Evolutionary conservation across 2,888 invertebrate genomes (phyloP).

Genomic region (Nomada lathburiana): DNA sequence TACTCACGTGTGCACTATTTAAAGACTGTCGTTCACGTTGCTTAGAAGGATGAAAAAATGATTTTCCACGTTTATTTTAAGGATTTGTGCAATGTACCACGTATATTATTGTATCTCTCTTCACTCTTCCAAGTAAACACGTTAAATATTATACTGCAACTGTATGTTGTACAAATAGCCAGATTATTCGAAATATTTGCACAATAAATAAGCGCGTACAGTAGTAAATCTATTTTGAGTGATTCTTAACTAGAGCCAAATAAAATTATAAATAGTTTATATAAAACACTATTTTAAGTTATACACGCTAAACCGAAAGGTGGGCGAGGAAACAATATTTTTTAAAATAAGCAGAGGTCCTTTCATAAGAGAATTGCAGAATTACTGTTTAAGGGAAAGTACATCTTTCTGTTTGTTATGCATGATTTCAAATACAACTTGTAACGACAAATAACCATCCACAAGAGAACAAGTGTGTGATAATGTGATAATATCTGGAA

Average conservation of each 20-base stretch:
- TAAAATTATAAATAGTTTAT: slow-evolving; percentile 4
- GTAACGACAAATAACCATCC: not conserved
- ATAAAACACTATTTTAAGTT: not conserved
- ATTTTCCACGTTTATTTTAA: too few species aligned
- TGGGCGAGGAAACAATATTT: not conserved
- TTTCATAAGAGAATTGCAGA: not conserved
- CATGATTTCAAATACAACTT: not conserved
- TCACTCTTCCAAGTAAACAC: too few species aligned
- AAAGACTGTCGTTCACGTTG: too few species aligned
- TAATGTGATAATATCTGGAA: too few species aligned
- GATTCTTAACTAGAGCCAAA: not conserved
- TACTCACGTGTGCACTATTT: too few species aligned
- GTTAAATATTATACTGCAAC: not conserved
- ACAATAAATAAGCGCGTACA: not conserved
- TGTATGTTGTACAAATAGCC: too few species aligned
- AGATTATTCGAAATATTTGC: slow-evolving; percentile 15
- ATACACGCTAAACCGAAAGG: not conserved
- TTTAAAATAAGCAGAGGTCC: not conserved
- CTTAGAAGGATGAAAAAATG: too few species aligned
- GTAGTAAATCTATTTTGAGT: not conserved
- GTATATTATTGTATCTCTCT: too few species aligned
- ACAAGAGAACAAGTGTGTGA: too few species aligned
- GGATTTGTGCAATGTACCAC: too few species aligned
- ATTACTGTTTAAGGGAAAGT: not conserved
- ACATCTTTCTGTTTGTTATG: not conserved